Percentiles rank a stretch among this genome's conserved stretches.
These are phyloP conservation scores for Myoxocephalus aenaeus DNA, from an alignment of 2,797 vertebrate species.

Conservation along the genomic window DNA sequence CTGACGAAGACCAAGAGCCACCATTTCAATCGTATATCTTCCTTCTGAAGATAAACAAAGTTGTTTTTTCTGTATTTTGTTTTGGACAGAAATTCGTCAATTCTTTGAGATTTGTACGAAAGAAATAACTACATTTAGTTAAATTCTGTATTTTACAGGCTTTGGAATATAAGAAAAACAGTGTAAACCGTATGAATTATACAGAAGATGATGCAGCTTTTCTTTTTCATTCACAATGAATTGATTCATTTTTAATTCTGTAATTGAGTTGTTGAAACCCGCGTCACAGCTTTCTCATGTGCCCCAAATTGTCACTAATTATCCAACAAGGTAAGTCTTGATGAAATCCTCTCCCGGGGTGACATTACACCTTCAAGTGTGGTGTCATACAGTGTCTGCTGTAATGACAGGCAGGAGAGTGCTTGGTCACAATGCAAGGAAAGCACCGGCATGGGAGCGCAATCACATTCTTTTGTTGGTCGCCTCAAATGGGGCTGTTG, in stretches of 20 bases:
- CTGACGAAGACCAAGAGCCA: too few relatives aligned
- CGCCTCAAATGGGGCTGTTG: constrained; percentile 47
- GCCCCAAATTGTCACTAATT: constrained; percentile 43
- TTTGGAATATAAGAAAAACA: neutral
- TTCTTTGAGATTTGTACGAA: neutral
- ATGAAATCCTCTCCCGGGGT: constrained; percentile 53
- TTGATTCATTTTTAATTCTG: neutral
- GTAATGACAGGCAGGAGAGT: constrained; percentile 39
- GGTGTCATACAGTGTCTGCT: constrained; percentile 49
- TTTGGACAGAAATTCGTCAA: too few relatives aligned
- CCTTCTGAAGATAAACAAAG: too few relatives aligned
- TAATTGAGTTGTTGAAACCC: constrained; percentile 23
- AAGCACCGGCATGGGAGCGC: constrained; percentile 46
- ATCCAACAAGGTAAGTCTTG: constrained; percentile 15
- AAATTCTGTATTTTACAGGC: neutral
- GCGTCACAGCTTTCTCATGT: neutral
- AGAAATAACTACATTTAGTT: neutral
- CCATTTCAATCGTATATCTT: too few relatives aligned
- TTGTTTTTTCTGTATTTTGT: too few relatives aligned
- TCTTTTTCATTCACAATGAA: neutral
- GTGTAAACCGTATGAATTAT: neutral
- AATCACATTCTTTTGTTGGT: constrained; percentile 67
- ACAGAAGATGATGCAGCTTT: neutral
- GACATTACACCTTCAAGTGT: constrained; percentile 72
- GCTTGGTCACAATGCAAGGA: constrained; percentile 42